Percentiles rank a stretch among this genome's conserved stretches.
Conservation (phyloP, 2,888 invertebrate genomes). For the Luperina nickerlii region DNA sequence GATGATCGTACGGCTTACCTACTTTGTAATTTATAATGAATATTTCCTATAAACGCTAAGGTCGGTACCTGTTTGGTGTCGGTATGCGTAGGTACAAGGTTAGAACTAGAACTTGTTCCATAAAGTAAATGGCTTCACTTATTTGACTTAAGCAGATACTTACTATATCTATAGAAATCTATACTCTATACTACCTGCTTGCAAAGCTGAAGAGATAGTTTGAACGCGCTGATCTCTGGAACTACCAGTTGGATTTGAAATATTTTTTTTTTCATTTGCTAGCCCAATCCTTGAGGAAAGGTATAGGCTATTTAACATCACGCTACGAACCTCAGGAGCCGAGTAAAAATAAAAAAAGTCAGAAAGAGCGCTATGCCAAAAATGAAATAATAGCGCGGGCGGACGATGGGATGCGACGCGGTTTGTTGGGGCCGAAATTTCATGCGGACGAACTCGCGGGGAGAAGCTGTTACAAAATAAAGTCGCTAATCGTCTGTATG, state of each 20-base stretch:
- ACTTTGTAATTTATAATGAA: slow-evolving; percentile 16
- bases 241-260: background rate
- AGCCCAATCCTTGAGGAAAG: no score
- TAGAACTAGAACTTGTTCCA: slow-evolving; percentile 41
- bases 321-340: background rate
- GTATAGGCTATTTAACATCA: background rate
- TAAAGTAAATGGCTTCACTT: background rate
- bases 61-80: slow-evolving; percentile 28
- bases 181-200: background rate
- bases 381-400: no score
- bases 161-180: background rate
- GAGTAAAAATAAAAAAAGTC: background rate
- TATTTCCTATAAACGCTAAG: slow-evolving; percentile 37
- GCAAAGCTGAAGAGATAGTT: background rate
- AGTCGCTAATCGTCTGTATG: background rate
- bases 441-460: background rate
- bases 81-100: slow-evolving; percentile 46
- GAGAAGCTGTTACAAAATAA: background rate
- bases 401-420: background rate
- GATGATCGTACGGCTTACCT: slow-evolving; percentile 18
- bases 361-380: background rate
- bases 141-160: no score
- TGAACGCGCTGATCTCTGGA: background rate
- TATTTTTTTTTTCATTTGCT: background rate
- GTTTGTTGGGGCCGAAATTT: no score